These are phyloP conservation scores for Heteractis magnifica DNA, from an alignment of 92 coral and sea anemone species.

Conservation along the genomic window DNA sequence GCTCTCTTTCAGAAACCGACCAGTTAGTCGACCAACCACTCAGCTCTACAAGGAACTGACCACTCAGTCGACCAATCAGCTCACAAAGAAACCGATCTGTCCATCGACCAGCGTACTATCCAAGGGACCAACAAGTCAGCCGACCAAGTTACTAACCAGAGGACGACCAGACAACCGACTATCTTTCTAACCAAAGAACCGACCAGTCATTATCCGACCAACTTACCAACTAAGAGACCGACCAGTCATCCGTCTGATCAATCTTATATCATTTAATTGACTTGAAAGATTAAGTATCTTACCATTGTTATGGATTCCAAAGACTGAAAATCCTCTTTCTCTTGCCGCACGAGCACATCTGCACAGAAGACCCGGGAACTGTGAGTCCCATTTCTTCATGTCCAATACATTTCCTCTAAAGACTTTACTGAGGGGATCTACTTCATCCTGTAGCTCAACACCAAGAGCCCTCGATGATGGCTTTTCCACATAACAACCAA, in stretches of 20 bases:
- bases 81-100: background rate
- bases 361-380: slow-evolving; percentile 72
- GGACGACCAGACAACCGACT: too few species aligned
- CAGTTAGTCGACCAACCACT: too few species aligned
- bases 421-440: slow-evolving; percentile 44
- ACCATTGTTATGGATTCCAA: slow-evolving; percentile 82
- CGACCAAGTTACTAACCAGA: too few species aligned
- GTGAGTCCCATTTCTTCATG: slow-evolving; percentile 46
- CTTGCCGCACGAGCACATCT: slow-evolving; percentile 86
- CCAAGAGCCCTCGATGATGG: slow-evolving; percentile 41
- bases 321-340: slow-evolving; percentile 45
- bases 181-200: too few species aligned
- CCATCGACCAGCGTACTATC: background rate
- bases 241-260: background rate
- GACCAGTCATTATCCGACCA: too few species aligned
- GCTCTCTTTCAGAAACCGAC: background rate
- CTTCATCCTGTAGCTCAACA: slow-evolving; percentile 47
- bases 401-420: slow-evolving; percentile 62
- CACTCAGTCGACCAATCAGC: background rate
- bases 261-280: too few species aligned
- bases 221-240: background rate
- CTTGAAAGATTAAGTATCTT: background rate
- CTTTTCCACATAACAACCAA: slow-evolving; percentile 70
- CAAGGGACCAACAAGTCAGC: background rate
- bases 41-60: background rate